These are phyloP conservation scores for Eclectus roratus DNA, from an alignment of 2,113 vertebrate genomes.

Conservation along the genomic window DNA sequence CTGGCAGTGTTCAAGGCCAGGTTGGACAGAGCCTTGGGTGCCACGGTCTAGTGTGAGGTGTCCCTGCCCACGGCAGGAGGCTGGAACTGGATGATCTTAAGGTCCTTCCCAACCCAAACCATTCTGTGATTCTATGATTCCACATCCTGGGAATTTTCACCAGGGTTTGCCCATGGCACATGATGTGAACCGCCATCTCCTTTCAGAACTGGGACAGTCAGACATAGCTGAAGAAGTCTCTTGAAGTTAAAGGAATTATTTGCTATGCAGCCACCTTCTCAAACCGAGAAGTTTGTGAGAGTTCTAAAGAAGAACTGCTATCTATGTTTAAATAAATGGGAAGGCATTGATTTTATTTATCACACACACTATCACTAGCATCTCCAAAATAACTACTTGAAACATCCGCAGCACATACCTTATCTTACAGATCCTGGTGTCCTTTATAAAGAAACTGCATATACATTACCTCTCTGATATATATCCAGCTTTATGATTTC, in stretches of 20 bases:
- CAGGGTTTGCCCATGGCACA: not conserved
- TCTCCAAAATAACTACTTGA: not conserved
- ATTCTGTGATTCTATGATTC: not conserved
- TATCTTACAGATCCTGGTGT: not conserved
- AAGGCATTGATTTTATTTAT: constrained; percentile 21
- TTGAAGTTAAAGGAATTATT: not conserved
- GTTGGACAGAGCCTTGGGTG: not conserved
- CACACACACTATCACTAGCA: not conserved
- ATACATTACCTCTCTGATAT: not conserved
- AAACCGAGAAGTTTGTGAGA: not conserved
- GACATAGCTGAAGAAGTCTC: not conserved
- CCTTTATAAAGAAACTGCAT: not conserved
- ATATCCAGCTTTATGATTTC: not conserved
- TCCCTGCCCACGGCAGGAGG: not conserved
- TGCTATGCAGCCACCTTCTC: not conserved
- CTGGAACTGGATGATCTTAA: not conserved
- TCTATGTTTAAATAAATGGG: not conserved
- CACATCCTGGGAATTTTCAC: not conserved
- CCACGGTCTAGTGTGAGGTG: not conserved
- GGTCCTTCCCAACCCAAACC: not conserved
- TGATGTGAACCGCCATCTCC: not conserved
- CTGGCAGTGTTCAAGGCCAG: not conserved
- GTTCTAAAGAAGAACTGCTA: not conserved
- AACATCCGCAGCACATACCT: not conserved
- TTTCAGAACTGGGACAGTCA: not conserved